These are phyloP conservation scores for Pteria penguin DNA, from an alignment of 2,888 invertebrate species.

Conservation along the genomic window DNA sequence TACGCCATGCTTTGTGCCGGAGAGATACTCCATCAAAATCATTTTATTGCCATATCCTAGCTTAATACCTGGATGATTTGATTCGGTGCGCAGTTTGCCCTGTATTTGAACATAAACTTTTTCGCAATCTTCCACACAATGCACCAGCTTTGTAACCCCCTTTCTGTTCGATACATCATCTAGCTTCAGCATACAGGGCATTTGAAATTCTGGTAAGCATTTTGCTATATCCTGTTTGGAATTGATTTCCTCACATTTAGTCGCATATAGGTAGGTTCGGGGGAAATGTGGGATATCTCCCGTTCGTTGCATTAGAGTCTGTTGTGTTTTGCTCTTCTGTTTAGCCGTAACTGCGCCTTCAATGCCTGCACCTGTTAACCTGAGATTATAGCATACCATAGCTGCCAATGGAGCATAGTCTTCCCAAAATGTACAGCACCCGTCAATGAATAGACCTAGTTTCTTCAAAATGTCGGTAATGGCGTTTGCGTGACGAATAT, in stretches of 20 bases:
- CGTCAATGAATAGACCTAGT: conserved; percentile 46
- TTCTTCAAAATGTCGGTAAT: conserved; percentile 49
- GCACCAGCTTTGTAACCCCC: conserved; percentile 60
- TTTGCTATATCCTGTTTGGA: conserved; percentile 36
- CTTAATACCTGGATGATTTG: conserved; percentile 58
- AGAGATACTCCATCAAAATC: conserved; percentile 55
- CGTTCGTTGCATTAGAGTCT: conserved; percentile 32
- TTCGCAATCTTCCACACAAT: conserved; percentile 45
- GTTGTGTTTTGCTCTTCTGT: conserved; percentile 57
- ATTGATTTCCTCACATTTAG: conserved; percentile 39
- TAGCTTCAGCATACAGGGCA: conserved; percentile 62
- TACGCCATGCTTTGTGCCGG: conserved; percentile 66
- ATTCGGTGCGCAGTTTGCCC: conserved; percentile 40
- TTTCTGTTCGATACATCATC: conserved; percentile 67
- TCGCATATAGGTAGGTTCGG: conserved; percentile 52
- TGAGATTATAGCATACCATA: conserved; percentile 47
- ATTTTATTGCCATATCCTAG: conserved; percentile 59
- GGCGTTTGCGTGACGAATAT: conserved; percentile 50
- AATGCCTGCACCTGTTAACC: conserved; percentile 42
- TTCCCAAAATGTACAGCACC: conserved; percentile 68
- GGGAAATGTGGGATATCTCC: conserved; percentile 62
- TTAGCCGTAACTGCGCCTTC: conserved; percentile 57
- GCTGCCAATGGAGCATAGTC: conserved; percentile 65
- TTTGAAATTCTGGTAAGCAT: conserved; percentile 33
- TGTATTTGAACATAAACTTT: conserved; percentile 43